Evolutionary conservation across 2,888 invertebrate genomes (phyloP).

Genomic region (Agrilus cyanescens): DNA sequence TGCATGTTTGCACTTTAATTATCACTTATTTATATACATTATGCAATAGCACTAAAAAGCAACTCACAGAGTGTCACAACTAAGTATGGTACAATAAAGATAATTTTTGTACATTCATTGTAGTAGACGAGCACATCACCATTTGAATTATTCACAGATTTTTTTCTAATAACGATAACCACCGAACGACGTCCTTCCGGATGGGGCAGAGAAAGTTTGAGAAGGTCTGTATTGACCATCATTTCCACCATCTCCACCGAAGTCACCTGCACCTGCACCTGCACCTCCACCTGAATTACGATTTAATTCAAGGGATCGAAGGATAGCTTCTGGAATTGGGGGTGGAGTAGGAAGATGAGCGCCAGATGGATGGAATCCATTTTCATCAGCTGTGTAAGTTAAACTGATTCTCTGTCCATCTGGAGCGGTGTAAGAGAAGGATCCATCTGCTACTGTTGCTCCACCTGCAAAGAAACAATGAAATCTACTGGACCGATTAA

Average conservation of each 20-base stretch:
- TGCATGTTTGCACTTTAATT: too few species aligned
- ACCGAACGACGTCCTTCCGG: conserved; percentile 1
- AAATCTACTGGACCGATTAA: too few species aligned
- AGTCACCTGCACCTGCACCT: conserved; percentile 6
- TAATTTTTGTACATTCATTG: too few species aligned
- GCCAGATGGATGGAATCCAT: conserved; percentile 44
- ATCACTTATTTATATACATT: too few species aligned
- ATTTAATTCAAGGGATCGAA: conserved; percentile 17
- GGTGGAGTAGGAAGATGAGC: conserved; percentile 47
- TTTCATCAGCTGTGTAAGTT: conserved; percentile 45
- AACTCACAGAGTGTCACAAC: too few species aligned
- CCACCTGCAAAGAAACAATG: conserved; percentile 16
- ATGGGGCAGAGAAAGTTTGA: conserved; percentile 7
- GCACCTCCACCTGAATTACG: conserved; percentile 19
- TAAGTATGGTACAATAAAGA: too few species aligned
- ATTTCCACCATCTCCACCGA: conserved; percentile 14
- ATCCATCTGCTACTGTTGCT: conserved; percentile 37
- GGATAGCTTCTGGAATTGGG: conserved; percentile 46
- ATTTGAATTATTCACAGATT: not conserved
- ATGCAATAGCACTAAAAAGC: too few species aligned
- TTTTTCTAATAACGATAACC: conserved; percentile 2
- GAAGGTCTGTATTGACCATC: conserved; percentile 24
- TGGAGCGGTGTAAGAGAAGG: conserved; percentile 45
- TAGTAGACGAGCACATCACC: not conserved
- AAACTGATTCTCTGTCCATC: conserved; percentile 45